phyloP scores from a whole-genome alignment of 2,113 vertebrate genomes.

The Pyrgilauda ruficollis region DNA sequence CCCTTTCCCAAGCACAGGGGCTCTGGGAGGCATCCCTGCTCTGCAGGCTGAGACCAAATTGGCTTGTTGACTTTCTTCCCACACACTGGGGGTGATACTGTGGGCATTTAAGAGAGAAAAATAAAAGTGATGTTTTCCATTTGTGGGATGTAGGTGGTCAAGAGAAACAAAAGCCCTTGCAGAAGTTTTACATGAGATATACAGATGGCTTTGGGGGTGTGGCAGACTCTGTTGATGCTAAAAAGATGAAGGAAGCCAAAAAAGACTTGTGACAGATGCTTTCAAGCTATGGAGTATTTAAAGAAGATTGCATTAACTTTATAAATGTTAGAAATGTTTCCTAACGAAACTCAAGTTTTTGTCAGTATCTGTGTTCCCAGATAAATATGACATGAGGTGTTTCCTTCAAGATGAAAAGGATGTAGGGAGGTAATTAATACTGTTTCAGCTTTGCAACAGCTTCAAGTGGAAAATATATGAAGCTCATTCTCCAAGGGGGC shows the following conservation, averaged over 20 bases:
- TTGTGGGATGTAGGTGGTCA: slow-evolving; percentile 93
- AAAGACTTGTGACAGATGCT: slow-evolving; percentile 61
- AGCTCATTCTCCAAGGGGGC: neutral
- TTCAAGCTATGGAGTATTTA: slow-evolving; percentile 46
- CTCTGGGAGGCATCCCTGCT: slow-evolving; percentile 78
- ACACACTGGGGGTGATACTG: slow-evolving; percentile 84
- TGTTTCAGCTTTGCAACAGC: neutral
- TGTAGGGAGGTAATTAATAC: neutral
- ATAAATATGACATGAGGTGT: neutral
- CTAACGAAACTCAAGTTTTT: neutral
- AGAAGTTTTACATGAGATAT: slow-evolving; percentile 87
- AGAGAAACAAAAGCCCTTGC: slow-evolving; percentile 88
- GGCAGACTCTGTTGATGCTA: slow-evolving; percentile 90
- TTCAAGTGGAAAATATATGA: neutral
- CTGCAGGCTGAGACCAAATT: slow-evolving; percentile 80
- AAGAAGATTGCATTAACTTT: slow-evolving; percentile 44
- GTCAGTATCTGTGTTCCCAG: neutral
- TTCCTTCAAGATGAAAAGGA: neutral
- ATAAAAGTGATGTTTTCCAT: slow-evolving; percentile 81
- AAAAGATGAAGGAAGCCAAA: slow-evolving; percentile 93
- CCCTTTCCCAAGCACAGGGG: slow-evolving; percentile 74
- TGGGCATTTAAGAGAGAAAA: slow-evolving; percentile 79
- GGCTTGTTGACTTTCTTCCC: slow-evolving; percentile 83
- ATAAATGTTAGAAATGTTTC: slow-evolving; percentile 53
- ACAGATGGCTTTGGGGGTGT: slow-evolving; percentile 92